phyloP scores from a whole-genome alignment of 2,113 vertebrate species.

The Malurus elegans region DNA sequence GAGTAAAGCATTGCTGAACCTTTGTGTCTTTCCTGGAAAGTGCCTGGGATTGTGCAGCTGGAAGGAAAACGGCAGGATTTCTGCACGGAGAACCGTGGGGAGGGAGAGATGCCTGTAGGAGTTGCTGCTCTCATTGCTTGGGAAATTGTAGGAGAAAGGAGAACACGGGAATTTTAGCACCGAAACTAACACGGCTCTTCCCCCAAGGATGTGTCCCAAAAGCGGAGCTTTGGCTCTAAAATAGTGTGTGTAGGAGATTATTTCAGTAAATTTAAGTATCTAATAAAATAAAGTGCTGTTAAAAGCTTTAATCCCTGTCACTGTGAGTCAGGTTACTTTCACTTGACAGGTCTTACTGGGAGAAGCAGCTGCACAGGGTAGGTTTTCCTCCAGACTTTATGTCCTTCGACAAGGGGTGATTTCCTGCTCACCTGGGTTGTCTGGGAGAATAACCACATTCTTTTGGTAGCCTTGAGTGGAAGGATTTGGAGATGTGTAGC shows the following conservation, averaged over 20 bases:
- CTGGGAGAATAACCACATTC: neutral
- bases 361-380: neutral
- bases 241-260: neutral
- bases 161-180: neutral
- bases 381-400: neutral
- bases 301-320: neutral
- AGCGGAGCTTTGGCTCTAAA: neutral
- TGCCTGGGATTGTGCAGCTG: neutral
- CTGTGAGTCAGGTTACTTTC: neutral
- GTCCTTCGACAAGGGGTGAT: neutral
- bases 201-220: neutral
- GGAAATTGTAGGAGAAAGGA: neutral
- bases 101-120: neutral
- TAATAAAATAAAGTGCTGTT: neutral
- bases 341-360: neutral
- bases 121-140: neutral
- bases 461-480: neutral
- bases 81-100: fast-evolving
- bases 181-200: neutral
- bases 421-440: neutral
- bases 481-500: neutral
- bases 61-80: neutral
- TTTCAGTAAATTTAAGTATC: neutral
- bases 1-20: neutral
- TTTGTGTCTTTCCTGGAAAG: neutral